A percentile compares a stretch with the other conserved stretches of the same genome.
phyloP scores from a whole-genome alignment of 2,888 invertebrate species.

The Amphipoea oculea region DNA sequence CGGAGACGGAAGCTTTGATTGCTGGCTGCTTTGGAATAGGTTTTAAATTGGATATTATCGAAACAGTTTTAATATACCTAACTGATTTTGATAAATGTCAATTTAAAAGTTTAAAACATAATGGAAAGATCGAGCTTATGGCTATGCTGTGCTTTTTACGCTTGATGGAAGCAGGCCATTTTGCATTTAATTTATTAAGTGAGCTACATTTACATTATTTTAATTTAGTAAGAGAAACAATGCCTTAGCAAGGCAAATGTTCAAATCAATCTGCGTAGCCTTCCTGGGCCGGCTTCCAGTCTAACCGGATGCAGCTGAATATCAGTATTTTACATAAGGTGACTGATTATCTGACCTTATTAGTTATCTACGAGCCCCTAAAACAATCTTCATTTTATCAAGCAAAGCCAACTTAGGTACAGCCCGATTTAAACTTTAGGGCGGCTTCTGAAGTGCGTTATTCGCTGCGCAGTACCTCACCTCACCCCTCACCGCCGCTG shows the following conservation, averaged over 20 bases:
- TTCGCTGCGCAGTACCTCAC: no score
- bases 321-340: no score
- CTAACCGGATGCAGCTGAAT: no score
- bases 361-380: background rate
- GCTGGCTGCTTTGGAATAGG: background rate
- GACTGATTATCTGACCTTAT: background rate
- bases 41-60: background rate
- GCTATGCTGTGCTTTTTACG: background rate
- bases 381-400: background rate
- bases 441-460: no score
- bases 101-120: background rate
- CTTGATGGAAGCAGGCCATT: background rate
- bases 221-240: background rate
- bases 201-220: background rate
- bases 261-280: background rate
- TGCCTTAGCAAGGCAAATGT: background rate
- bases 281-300: no score
- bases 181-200: background rate
- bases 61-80: background rate
- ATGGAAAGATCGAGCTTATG: background rate
- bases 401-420: background rate
- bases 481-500: no score
- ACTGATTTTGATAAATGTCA: background rate
- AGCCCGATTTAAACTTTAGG: no score
- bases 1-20: constrained; percentile 15